A percentile compares a stretch with the other conserved stretches of the same genome.
These are phyloP conservation scores for Anhinga rufa DNA, from an alignment of 2,113 vertebrate genomes.

Conservation along the genomic window DNA sequence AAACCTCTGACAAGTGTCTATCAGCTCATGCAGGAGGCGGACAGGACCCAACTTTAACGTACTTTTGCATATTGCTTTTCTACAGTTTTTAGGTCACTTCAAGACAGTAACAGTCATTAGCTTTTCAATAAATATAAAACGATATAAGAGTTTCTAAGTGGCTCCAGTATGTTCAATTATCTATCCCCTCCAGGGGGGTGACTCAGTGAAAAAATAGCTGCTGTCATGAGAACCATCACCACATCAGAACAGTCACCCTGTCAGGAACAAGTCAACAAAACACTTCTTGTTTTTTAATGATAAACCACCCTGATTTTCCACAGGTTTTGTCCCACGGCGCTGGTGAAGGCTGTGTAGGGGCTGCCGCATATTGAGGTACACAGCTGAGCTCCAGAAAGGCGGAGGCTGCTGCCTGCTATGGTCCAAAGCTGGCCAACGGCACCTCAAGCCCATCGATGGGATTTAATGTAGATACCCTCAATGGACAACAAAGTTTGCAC, in stretches of 20 bases:
- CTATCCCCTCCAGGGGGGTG: background rate
- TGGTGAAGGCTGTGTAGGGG: background rate
- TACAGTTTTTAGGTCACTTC: background rate
- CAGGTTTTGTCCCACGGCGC: fast-evolving
- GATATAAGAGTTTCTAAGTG: background rate
- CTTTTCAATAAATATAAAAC: background rate
- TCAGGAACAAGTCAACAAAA: background rate
- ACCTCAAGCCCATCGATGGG: background rate
- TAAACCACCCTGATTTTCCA: background rate
- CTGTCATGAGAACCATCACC: background rate
- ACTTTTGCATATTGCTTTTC: background rate
- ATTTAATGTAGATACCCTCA: background rate
- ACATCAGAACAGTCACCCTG: background rate
- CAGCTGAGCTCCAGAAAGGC: background rate
- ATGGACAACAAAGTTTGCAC: too few relatives aligned
- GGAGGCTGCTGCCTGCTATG: background rate
- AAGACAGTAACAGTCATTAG: background rate
- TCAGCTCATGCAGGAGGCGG: background rate
- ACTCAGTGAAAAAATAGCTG: background rate
- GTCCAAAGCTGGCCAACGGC: background rate
- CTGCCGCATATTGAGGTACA: too few relatives aligned
- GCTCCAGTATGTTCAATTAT: background rate
- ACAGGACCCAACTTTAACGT: background rate
- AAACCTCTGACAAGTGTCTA: too few relatives aligned
- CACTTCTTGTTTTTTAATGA: background rate